Conservation (phyloP, 1,140 invertebrate species). For the Conus ventricosus region DNA sequence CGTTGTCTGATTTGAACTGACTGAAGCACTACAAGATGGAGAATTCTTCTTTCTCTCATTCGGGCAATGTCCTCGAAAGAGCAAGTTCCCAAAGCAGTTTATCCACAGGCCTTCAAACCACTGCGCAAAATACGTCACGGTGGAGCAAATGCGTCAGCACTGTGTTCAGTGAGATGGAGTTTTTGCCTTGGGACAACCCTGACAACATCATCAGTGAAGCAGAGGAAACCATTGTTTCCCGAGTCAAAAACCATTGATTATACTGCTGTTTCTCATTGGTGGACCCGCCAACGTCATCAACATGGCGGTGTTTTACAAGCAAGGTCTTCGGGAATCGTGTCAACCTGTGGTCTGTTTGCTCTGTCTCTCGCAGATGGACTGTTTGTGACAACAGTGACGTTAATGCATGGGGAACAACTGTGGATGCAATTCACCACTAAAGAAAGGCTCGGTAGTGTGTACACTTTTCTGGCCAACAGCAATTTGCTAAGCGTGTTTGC, state of each 20-base stretch:
- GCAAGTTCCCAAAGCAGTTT: no score
- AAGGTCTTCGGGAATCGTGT: neutral
- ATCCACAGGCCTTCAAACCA: no score
- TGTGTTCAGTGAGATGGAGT: neutral
- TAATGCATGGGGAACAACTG: neutral
- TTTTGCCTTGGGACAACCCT: constrained; percentile 12
- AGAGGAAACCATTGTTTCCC: neutral
- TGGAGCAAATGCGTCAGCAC: no score
- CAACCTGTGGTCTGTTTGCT: neutral
- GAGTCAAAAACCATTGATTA: neutral
- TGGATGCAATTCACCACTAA: neutral
- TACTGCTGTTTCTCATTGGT: neutral
- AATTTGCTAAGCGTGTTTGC: neutral
- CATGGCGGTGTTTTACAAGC: constrained; percentile 9
- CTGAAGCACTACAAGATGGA: no score
- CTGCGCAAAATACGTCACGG: no score
- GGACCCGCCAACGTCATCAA: constrained; percentile 1
- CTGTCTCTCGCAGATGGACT: neutral
- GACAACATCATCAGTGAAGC: constrained; percentile 1
- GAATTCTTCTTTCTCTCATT: no score
- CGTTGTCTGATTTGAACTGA: no score
- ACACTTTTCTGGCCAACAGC: neutral
- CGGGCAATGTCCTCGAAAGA: no score
- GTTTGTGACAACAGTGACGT: neutral
- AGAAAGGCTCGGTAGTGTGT: neutral